phyloP scores from a whole-genome alignment of 2,113 vertebrate species.

The Pomatorhinus ruficollis region DNA sequence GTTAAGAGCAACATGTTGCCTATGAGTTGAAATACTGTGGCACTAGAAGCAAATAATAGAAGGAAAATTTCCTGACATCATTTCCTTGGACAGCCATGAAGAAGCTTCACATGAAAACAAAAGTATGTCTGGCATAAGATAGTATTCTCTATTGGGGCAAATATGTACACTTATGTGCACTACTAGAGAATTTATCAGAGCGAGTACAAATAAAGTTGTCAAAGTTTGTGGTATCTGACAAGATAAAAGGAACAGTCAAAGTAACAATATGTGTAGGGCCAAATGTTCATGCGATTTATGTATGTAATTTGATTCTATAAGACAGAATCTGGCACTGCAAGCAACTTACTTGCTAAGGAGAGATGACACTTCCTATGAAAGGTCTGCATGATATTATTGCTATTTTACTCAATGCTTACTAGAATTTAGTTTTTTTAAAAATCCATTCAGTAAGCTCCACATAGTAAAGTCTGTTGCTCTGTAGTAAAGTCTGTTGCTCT shows the following conservation, averaged over 20 bases:
- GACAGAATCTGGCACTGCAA: not conserved
- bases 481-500: not conserved
- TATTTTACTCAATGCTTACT: not conserved
- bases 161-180: not conserved
- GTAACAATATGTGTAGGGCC: not conserved
- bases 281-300: conserved; percentile 40
- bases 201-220: conserved; percentile 11
- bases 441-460: not conserved
- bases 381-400: not conserved
- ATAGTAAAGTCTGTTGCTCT: not conserved
- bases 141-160: not conserved
- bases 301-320: conserved; percentile 19
- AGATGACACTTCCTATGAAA: not conserved
- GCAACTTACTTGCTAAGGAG: conserved; percentile 4
- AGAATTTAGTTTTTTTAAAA: not conserved
- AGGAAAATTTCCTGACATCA: not conserved
- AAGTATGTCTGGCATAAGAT: not conserved
- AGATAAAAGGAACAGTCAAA: conserved; percentile 39
- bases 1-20: not conserved
- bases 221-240: conserved; percentile 52
- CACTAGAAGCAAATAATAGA: not conserved
- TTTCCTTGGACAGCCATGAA: not conserved
- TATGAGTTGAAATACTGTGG: not conserved
- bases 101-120: not conserved
- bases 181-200: not conserved